These are phyloP conservation scores for Aphyosemion australe DNA, from an alignment of 2,113 vertebrate genomes.

Conservation along the genomic window DNA sequence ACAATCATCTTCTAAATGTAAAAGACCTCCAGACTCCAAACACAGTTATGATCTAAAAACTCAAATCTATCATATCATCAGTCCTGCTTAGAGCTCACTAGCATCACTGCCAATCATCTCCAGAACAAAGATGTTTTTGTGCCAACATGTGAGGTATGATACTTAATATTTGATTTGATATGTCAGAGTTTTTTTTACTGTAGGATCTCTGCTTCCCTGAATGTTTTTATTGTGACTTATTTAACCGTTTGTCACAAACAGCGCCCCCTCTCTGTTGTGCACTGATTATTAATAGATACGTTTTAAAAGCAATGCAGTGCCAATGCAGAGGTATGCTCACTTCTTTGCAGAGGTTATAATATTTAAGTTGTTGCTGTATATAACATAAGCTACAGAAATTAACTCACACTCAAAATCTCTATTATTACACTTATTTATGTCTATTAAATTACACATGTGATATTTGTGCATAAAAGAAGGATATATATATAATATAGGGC, in stretches of 20 bases:
- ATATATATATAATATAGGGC: slow-evolving; percentile 12
- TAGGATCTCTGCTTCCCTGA: no score
- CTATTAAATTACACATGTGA: slow-evolving; percentile 39
- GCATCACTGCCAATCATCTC: no score
- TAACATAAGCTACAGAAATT: slow-evolving; percentile 79
- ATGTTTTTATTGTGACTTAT: slow-evolving; percentile 32
- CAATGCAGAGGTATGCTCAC: slow-evolving; percentile 33
- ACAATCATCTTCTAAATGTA: no score
- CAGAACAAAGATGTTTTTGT: no score
- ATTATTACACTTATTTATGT: slow-evolving; percentile 55
- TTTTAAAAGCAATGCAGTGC: slow-evolving; percentile 26
- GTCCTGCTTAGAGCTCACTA: no score
- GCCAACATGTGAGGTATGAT: no score
- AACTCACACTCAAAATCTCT: slow-evolving; percentile 67
- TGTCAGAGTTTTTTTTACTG: no score
- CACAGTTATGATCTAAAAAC: no score
- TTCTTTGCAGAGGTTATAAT: slow-evolving; percentile 54
- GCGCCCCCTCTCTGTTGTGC: slow-evolving; percentile 29
- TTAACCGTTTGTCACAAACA: no score
- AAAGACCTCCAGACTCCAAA: no score
- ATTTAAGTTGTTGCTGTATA: slow-evolving; percentile 71
- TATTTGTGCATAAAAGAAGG: slow-evolving; percentile 25
- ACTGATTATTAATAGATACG: slow-evolving; percentile 28
- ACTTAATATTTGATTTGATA: no score
- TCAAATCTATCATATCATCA: no score